Conservation (phyloP, 2,113 vertebrate species). For the Archilochus colubris region DNA sequence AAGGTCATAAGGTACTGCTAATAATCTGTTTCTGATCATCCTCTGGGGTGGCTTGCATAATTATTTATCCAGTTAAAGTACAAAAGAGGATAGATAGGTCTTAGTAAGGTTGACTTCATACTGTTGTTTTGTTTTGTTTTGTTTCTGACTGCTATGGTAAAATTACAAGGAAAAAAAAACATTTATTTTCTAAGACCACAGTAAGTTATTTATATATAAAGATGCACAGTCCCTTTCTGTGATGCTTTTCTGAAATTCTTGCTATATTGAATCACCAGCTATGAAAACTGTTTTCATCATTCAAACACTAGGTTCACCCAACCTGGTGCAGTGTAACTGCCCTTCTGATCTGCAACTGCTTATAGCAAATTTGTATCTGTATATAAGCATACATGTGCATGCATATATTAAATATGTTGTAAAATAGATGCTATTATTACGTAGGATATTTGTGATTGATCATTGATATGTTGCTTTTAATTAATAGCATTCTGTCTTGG, state of each 20-base stretch:
- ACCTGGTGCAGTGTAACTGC: not conserved
- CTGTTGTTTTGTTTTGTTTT: not conserved
- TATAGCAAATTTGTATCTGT: not conserved
- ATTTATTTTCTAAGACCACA: not conserved
- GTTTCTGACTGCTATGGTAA: not conserved
- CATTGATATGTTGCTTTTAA: conserved; percentile 24
- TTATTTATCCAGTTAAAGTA: not conserved
- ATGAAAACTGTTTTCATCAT: not conserved
- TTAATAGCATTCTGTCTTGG: conserved; percentile 90
- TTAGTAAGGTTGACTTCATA: not conserved
- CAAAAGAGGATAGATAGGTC: not conserved
- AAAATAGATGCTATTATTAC: not conserved
- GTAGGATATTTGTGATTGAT: not conserved
- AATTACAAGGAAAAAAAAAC: not conserved
- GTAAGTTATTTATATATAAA: not conserved
- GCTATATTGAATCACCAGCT: not conserved
- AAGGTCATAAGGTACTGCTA: conserved; percentile 92
- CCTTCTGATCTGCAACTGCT: not conserved
- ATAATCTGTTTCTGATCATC: not conserved
- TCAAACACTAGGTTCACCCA: not conserved
- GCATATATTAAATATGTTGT: not conserved
- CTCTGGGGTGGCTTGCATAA: not conserved
- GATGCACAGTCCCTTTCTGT: not conserved
- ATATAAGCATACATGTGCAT: accelerated
- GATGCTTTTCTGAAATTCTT: not conserved